A percentile compares a stretch with the other conserved stretches of the same genome.
phyloP scores from a whole-genome alignment of 2,797 vertebrate species.

The Falco cherrug region DNA sequence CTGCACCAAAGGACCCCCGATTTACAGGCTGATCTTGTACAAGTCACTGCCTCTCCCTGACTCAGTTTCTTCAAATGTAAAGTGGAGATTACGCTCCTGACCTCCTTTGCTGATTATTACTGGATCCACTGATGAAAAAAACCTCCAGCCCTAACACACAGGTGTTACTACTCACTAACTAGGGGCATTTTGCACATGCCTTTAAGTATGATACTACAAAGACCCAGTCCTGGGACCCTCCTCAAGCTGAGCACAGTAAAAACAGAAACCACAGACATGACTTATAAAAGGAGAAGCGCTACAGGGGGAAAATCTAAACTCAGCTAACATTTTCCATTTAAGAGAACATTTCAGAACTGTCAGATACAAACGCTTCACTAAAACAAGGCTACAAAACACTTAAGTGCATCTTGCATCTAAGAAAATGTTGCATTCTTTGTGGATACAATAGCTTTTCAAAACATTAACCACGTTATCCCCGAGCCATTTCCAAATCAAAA shows the following conservation, averaged over 20 bases:
- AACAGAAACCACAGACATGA: not conserved
- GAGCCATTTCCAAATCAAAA: not conserved
- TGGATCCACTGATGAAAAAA: not conserved
- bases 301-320: not conserved
- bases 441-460: not conserved
- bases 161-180: not conserved
- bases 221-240: not conserved
- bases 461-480: fast-evolving
- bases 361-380: not conserved
- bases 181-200: not conserved
- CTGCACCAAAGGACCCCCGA: fast-evolving
- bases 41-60: not conserved
- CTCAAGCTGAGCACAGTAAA: not conserved
- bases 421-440: not conserved
- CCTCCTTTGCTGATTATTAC: not conserved
- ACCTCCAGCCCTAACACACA: not conserved
- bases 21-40: not conserved
- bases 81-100: not conserved
- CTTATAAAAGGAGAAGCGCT: not conserved
- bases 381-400: not conserved
- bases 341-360: not conserved
- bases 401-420: no score
- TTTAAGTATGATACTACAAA: not conserved
- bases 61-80: not conserved
- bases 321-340: not conserved